Base-by-base conservation (phyloP, 2,113 vertebrate species). In the Sphaerodactylus townsendi region DNA sequence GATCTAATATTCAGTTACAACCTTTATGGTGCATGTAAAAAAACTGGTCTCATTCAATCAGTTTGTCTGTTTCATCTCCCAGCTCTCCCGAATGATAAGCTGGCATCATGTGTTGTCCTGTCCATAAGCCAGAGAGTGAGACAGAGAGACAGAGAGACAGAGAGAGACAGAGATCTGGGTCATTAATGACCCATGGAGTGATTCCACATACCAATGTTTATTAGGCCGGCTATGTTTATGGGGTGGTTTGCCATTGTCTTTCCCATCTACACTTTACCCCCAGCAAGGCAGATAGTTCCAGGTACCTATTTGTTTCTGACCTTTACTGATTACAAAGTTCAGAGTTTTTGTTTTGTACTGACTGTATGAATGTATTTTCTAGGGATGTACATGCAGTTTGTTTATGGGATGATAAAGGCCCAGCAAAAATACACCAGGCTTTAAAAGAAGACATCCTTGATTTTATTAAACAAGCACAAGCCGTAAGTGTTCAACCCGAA, bases 401-500 rank as follows among this genome's bases (percentile, higher is more conserved):
- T 93, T 96, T 99, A 70, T 99, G 99, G 99, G 99, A 99, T 92
- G 99, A 99, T 94, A 99, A 99, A 97, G 99, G 99, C 88, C 98
- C 99, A 76, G 98, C 98, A 81, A 99, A 99, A 97, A 99, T 99
- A 94, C 98, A 99, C 93, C 99, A 99, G 94, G 99, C 99, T 93
- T 96, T 99, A 90, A 99, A 99, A 96, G 99, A 99, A 94, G 98
- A 99, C 93, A 99, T 99, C 88, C 96, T 99, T 94, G 99, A 99
- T 89, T 99, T 99, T 95, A 99, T 99, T 94, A 99, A 99, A 95
- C 99, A 99, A 97, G 99, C 98, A 92, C 99, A 99, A 95, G 99
- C 98, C 85, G 98, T 99, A 96, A 98, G 98, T 95, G 76, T 23
- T 82, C 53, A 48, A 68, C 0, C 0, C 91, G 48, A 90, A 84